Percentiles rank a stretch among this genome's conserved stretches.
Conservation (phyloP, 2,888 invertebrate genomes). For the Lycocerus yunnanus region DNA sequence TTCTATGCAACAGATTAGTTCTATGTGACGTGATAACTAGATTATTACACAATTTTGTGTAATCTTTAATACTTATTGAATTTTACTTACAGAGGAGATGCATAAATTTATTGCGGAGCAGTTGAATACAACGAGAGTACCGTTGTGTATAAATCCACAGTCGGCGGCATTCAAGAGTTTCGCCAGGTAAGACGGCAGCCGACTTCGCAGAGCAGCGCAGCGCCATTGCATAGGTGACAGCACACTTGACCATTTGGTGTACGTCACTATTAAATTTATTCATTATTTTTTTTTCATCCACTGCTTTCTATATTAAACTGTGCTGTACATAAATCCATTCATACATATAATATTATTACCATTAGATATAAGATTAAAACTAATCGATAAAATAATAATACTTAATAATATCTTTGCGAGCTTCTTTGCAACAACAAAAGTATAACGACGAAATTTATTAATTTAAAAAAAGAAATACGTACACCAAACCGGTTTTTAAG, state of each 20-base stretch:
- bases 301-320: neutral
- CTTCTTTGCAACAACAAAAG: neutral
- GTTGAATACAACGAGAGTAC: constrained; percentile 92
- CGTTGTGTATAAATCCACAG: constrained; percentile 99
- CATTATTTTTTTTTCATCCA: constrained; percentile 5
- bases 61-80: constrained; percentile 1
- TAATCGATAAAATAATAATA: neutral
- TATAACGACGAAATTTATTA: neutral
- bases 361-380: neutral
- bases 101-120: constrained; percentile 99
- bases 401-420: neutral
- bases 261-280: constrained; percentile 36
- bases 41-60: neutral
- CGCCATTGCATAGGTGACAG: constrained; percentile 60
- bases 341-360: neutral
- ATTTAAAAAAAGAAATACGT: constrained; percentile 37
- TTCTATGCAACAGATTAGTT: too few relatives aligned
- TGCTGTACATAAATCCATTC: constrained; percentile 6
- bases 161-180: constrained; percentile 99
- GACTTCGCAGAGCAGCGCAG: constrained; percentile 54
- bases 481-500: constrained; percentile 50
- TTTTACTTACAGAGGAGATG: constrained; percentile 86
- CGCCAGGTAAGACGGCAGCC: constrained; percentile 87
- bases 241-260: constrained; percentile 53
- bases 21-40: too few relatives aligned